A percentile compares a stretch with the other conserved stretches of the same genome.
Evolutionary conservation across 1,140 invertebrate species (phyloP).

Genomic region (Oppia nitens): DNA sequence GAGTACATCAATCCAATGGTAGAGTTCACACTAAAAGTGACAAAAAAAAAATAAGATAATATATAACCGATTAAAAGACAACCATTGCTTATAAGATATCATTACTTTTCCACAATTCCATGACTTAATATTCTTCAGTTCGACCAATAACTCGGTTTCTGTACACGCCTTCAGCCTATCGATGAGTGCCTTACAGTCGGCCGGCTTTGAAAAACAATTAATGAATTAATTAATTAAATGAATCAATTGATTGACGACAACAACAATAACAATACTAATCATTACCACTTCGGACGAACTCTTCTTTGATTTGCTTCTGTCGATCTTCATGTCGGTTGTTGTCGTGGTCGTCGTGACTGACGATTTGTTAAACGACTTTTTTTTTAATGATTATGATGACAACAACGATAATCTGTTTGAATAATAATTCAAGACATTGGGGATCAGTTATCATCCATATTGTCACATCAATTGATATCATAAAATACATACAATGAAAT

Average conservation of each 20-base stretch:
- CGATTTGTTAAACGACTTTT: no score
- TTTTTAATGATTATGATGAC: no score
- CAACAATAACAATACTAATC: slow-evolving; percentile 18
- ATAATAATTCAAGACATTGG: no score
- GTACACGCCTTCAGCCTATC: slow-evolving; percentile 53
- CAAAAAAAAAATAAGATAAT: neutral
- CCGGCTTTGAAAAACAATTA: slow-evolving; percentile 36
- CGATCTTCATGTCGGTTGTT: slow-evolving; percentile 63
- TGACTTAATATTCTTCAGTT: slow-evolving; percentile 54
- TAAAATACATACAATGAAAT: no score
- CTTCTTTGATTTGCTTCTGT: slow-evolving; percentile 64
- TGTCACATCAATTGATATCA: no score
- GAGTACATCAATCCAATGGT: slow-evolving; percentile 74
- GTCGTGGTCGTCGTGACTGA: no score
- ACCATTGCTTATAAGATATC: neutral
- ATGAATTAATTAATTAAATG: slow-evolving; percentile 10
- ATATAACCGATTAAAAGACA: neutral
- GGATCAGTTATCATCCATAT: no score
- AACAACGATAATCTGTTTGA: no score
- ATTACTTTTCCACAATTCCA: slow-evolving; percentile 70
- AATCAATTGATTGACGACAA: slow-evolving; percentile 9
- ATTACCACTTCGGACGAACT: slow-evolving; percentile 68
- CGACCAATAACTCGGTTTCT: slow-evolving; percentile 43
- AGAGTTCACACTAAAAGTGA: slow-evolving; percentile 52
- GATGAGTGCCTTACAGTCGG: slow-evolving; percentile 62